These are phyloP conservation scores for Drosophila ercepeae DNA, from an alignment of 1,140 invertebrate genomes.

Conservation along the genomic window DNA sequence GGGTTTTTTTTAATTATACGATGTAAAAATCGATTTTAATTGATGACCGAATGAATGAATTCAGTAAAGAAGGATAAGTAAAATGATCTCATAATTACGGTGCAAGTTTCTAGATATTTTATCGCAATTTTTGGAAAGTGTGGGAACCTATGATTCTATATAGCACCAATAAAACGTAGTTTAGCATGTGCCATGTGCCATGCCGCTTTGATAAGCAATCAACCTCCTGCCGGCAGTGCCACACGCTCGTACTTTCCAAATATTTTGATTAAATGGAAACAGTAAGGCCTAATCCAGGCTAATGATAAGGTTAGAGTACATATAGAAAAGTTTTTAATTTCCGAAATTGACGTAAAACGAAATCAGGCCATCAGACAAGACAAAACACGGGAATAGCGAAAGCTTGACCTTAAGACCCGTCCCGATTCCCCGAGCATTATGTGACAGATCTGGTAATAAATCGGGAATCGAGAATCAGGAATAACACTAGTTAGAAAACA, in stretches of 20 bases:
- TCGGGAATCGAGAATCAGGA: not conserved
- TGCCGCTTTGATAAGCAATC: constrained; percentile 26
- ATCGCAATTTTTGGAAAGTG: too few relatives aligned
- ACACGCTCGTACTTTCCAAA: constrained; percentile 47
- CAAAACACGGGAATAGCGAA: constrained; percentile 19
- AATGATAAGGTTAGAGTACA: constrained; percentile 31
- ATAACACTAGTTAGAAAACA: constrained; percentile 18
- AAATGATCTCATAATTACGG: too few relatives aligned
- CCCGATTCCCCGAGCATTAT: not conserved
- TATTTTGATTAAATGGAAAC: constrained; percentile 43
- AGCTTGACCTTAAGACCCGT: constrained; percentile 17
- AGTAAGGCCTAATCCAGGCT: constrained; percentile 1
- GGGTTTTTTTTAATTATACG: constrained; percentile 1
- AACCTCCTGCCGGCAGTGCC: constrained; percentile 21
- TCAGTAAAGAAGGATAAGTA: too few relatives aligned
- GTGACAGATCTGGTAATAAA: too few relatives aligned
- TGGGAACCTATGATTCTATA: constrained; percentile 1
- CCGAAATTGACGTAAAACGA: constrained; percentile 33
- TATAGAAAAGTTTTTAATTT: not conserved
- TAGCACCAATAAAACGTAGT: constrained; percentile 14
- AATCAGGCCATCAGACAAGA: constrained; percentile 42
- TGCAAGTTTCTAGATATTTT: not conserved
- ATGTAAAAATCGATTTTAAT: not conserved
- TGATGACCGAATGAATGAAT: not conserved
- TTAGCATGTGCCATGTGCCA: constrained; percentile 6